Base-by-base conservation (phyloP, 1,140 invertebrate genomes). In the Lepidurus couesii region DNA sequence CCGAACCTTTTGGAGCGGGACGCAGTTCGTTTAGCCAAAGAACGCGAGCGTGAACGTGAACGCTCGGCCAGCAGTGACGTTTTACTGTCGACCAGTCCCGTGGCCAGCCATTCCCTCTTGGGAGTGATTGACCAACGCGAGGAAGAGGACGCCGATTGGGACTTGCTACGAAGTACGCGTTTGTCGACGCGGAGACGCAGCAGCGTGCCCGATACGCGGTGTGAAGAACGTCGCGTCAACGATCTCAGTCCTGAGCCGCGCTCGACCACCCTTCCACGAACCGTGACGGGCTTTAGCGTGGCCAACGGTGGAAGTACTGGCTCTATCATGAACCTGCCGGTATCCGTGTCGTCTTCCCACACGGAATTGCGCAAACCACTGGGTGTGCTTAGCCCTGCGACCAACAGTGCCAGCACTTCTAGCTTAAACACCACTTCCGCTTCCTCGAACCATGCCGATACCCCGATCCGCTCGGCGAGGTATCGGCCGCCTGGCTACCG, bases 401-500 rank as follows among this genome's bases (percentile, higher is more conserved):
- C 5, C 76, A 82, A 81, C 78, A 77, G 77, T n/a, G 77, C 44
- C n/a, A 73, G 73, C 34, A 81, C 78, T 65, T 34, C 76, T 26
- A 80, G 77, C 77, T 74, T 77, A 13, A 81, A 82, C 81, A 80
- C 76, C 24, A 77, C 79, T 10, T 43, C 45, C n/a, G 77, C 75
- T 73, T 75, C 73, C 53, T 78, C 83, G 86, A 91, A 21, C 13
- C 82, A 88, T 90, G 45, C 42, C 21, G 74, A 65, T 16, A 77
- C 80, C 13, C 73, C 79, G 2, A 92, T 93, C 4, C 94, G 95
- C 82, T 95, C 93, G 43, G 94, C 94, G 6, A 85, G 94, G 3
- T 95, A 96, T 83, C 86, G 94, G 1, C 93, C 94, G 0, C 93
- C 93, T 0, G 93, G 94, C 0, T 92, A 93, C 84, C 88, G 87